Conservation (phyloP, 2,113 vertebrate genomes). For the Cebidichthys violaceus region DNA sequence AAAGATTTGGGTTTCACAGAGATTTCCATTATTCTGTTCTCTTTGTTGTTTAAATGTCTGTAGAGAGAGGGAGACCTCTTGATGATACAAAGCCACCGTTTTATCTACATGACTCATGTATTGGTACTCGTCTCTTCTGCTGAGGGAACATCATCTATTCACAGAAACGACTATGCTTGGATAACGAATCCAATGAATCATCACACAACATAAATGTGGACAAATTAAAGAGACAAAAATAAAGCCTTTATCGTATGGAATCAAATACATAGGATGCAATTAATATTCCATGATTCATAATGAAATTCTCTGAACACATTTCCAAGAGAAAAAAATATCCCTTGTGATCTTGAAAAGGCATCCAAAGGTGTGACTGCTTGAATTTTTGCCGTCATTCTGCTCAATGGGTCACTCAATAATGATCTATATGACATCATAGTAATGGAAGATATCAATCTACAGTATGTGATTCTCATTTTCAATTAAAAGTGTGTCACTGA, state of each 20-base stretch:
- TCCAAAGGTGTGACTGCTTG: not conserved
- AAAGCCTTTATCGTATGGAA: not conserved
- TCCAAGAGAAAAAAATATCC: not conserved
- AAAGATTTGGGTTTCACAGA: slow-evolving; percentile 37
- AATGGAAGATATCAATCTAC: slow-evolving; percentile 37
- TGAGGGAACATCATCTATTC: slow-evolving; percentile 1
- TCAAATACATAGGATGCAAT: slow-evolving; percentile 12
- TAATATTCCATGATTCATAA: not conserved
- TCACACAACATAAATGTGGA: slow-evolving; percentile 5
- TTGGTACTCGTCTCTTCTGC: slow-evolving; percentile 1
- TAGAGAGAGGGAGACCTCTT: slow-evolving; percentile 47
- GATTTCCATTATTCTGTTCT: slow-evolving; percentile 31
- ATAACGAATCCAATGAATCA: slow-evolving; percentile 12
- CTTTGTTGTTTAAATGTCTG: slow-evolving; percentile 49
- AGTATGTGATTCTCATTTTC: slow-evolving; percentile 41
- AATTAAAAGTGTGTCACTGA: slow-evolving; percentile 55
- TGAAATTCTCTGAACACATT: not conserved
- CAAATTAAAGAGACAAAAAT: not conserved
- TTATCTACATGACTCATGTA: slow-evolving; percentile 37
- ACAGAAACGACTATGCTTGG: not conserved
- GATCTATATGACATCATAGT: slow-evolving; percentile 23
- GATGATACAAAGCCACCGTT: slow-evolving; percentile 38
- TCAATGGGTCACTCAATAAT: not conserved
- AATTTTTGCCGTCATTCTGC: not conserved
- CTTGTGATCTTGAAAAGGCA: not conserved